Evolutionary conservation across 1,140 invertebrate species (phyloP), one percentile per base, ranked within the genome.

Genomic region (Eupristina koningsbergeri): DNA sequence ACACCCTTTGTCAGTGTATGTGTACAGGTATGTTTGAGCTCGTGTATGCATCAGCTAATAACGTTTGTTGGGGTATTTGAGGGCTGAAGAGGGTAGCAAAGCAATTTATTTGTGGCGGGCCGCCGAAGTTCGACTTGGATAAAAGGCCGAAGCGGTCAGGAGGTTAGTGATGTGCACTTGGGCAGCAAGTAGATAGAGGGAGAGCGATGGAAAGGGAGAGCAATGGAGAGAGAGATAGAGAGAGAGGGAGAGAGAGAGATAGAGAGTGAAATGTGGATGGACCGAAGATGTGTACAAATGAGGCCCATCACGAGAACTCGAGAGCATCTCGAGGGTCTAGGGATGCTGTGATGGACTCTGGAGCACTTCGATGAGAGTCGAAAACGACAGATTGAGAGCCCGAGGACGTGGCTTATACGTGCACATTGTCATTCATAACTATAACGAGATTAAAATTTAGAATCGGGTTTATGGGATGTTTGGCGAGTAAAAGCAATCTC

Each of bases 71-170:
- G 15, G 50, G 50, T 13, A 7, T 61, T 29, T 50, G 34, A 9
- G 47, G 31, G 53, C n/a, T 0, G 5, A 9, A 34, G 13, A 31
- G 58, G 26, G n/a, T 31, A 45, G 53, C 41, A 81, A 83, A 76
- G 81, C 75, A 83, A 78, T 83, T 83, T 36, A 83, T 83, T 76
- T 77, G 63, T 39, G 81, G 73, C 80, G 73, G 31, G 22, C 34
- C 39, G 50, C 50, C 50, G n/a, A 67, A 36, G 31, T 67, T 67
- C 63, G 41, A 69, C 69, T 74, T 11, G 69, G 15, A 69, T 81
- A 71, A 81, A 81, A 74, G 80, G 41, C 34, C 47, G 45, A 36
- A 63, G 47, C 75, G 64, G 80, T 85, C 84, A 82, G 80, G 75
- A 81, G 80, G 79, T 85, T 79, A 82, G 58, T 13, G 71, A 58